Conservation (phyloP, 2,888 invertebrate species). For the Altica lythri region DNA sequence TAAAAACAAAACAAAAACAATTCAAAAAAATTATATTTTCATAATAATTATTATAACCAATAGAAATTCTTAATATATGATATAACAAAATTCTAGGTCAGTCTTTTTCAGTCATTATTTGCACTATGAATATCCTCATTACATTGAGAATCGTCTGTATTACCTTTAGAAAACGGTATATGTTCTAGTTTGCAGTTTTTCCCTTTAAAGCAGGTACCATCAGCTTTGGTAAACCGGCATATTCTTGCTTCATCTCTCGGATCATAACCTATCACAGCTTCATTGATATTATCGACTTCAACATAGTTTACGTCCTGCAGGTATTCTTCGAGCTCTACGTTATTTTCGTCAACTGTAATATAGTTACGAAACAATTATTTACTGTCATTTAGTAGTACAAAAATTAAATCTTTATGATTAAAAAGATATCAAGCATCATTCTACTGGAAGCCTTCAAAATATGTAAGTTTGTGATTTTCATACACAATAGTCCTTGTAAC, state of each 20-base stretch:
- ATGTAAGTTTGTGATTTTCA: too few species aligned
- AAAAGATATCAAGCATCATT: too few species aligned
- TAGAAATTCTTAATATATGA: too few species aligned
- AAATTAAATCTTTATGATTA: not conserved
- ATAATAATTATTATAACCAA: too few species aligned
- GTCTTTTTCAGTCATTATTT: too few species aligned
- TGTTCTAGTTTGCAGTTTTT: conserved; percentile 47
- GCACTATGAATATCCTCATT: too few species aligned
- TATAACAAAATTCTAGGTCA: too few species aligned
- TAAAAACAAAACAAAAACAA: too few species aligned
- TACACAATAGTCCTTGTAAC: too few species aligned
- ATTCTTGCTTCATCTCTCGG: conserved; percentile 47
- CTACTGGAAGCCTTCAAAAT: too few species aligned
- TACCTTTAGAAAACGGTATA: conserved; percentile 40
- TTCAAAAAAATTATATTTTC: too few species aligned
- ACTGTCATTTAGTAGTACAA: not conserved
- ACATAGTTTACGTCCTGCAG: conserved; percentile 37
- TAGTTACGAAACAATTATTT: not conserved
- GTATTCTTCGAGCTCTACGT: conserved; percentile 38
- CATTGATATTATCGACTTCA: conserved; percentile 46
- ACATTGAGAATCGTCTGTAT: not conserved
- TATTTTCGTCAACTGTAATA: conserved; percentile 34
- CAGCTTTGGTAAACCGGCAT: conserved; percentile 42
- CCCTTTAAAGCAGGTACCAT: conserved; percentile 47
- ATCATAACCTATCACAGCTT: conserved; percentile 48